Evolutionary conservation across 2,113 vertebrate genomes (phyloP), one percentile per base, ranked within the genome.

Genomic region (Romanogobio albipinnatus): DNA sequence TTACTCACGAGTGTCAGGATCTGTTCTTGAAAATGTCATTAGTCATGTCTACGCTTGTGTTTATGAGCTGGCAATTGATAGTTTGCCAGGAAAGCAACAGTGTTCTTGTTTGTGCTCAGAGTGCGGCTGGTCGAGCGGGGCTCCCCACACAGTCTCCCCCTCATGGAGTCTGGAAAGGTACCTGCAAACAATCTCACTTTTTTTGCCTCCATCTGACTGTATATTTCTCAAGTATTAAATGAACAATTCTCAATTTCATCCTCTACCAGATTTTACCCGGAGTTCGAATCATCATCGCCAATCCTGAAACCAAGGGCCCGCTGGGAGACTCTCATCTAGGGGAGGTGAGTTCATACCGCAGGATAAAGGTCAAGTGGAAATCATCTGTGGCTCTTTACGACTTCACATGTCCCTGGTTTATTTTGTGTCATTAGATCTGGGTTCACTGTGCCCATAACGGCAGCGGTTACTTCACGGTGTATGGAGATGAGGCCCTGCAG

Each of bases 281-380:
- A 61, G 98, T 99, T 76, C 96, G 98, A 59, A 98, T 99, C 93
- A 99, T 99, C 92, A 99, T 99, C 86, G 98, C 98, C 86, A 99
- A 99, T 91, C 97, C 98, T 5, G 98, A 99, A 94, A 99, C 98
- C 71, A 99, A 99, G 91, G 98, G 98, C 3, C 98, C 98, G 0
- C 90, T 99, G 89, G 98, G 98, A 89, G 98, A 99, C 93, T 99
- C 98, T 0, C 98, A 99, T 91, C 96, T 99, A 36, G 98, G 98
- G 86, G 98, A 99, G 97, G 98, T 98, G 61, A 89, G 91, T 91
- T 62, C 0, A 15, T 22, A 22, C 6, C 53, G 9, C 39, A 24
- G 17, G 36, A 24, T 61, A 17, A 45, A 49, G 10, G 9, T 74
- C 8, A 49, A 29, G n/a, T 22, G 3, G 1, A 51, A 76, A 76